These are phyloP conservation scores for Rattus rattus DNA, from an alignment of 2,113 vertebrate species.

Conservation along the genomic window DNA sequence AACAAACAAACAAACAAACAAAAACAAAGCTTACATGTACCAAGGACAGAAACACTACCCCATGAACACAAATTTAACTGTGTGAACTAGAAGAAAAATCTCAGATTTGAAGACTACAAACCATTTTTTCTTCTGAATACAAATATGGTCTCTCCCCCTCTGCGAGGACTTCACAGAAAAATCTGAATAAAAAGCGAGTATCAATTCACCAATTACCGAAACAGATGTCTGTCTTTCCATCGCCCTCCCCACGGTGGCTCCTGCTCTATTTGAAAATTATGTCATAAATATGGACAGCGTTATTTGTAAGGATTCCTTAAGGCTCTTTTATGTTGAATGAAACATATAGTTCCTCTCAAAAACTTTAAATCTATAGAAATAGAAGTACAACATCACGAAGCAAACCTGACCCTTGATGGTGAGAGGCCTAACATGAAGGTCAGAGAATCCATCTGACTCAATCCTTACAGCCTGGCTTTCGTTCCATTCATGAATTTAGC, in stretches of 20 bases:
- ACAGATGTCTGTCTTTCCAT: not conserved
- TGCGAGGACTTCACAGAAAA: not conserved
- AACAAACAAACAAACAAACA: too few species aligned
- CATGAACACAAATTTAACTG: not conserved
- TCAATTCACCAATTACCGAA: not conserved
- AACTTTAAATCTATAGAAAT: not conserved
- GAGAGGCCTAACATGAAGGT: not conserved
- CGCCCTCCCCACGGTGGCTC: not conserved
- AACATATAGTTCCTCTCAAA: not conserved
- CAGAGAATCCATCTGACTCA: not conserved
- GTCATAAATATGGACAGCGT: not conserved
- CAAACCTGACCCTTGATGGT: not conserved
- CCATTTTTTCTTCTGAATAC: not conserved
- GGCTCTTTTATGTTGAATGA: not conserved
- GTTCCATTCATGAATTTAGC: conserved; percentile 30
- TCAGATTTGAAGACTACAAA: not conserved
- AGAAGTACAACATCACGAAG: not conserved
- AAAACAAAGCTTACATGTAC: not conserved
- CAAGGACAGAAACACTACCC: not conserved
- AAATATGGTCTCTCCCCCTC: not conserved
- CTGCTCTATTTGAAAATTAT: not conserved
- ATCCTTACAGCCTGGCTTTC: not conserved
- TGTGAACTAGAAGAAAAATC: not conserved
- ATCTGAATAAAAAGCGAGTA: not conserved
- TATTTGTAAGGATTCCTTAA: not conserved